phyloP scores from a whole-genome alignment of 2,888 invertebrate species.

The Dryobota labecula region DNA sequence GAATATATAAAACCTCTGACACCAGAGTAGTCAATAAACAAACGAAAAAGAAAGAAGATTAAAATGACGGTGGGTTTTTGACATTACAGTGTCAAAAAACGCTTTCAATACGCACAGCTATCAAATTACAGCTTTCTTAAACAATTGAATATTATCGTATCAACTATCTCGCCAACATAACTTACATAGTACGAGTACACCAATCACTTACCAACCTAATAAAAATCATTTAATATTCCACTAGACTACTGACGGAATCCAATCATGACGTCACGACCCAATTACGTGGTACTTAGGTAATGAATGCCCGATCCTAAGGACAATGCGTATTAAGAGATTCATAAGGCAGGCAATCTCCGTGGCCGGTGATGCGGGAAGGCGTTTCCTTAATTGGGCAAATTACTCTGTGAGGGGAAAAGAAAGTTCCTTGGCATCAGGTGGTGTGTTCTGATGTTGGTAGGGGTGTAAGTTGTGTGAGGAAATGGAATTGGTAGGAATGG shows the following conservation, averaged over 20 bases:
- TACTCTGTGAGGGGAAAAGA: constrained; percentile 78
- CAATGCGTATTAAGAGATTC: constrained; percentile 65
- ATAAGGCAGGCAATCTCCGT: constrained; percentile 78
- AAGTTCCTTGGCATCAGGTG: constrained; percentile 63
- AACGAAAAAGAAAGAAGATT: too few species aligned
- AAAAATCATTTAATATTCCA: constrained; percentile 36
- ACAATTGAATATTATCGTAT: background rate
- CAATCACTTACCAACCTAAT: constrained; percentile 23
- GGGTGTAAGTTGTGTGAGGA: background rate
- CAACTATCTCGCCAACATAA: background rate
- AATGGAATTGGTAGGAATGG: too few species aligned
- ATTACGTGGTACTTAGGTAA: constrained; percentile 58
- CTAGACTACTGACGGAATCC: constrained; percentile 36
- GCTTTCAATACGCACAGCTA: background rate
- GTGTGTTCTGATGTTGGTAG: constrained; percentile 21
- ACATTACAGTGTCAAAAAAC: too few species aligned
- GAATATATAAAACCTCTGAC: too few species aligned
- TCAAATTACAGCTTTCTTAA: background rate
- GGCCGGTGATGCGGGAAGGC: constrained; percentile 79
- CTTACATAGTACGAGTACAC: background rate
- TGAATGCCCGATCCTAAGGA: constrained; percentile 56
- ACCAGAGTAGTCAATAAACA: too few species aligned
- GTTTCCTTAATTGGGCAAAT: constrained; percentile 86
- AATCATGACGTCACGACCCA: constrained; percentile 50
- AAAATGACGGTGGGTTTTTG: background rate